A percentile compares a stretch with the other conserved stretches of the same genome.
Conservation (phyloP, 2,888 invertebrate species). For the Eurytoma adleriae region DNA sequence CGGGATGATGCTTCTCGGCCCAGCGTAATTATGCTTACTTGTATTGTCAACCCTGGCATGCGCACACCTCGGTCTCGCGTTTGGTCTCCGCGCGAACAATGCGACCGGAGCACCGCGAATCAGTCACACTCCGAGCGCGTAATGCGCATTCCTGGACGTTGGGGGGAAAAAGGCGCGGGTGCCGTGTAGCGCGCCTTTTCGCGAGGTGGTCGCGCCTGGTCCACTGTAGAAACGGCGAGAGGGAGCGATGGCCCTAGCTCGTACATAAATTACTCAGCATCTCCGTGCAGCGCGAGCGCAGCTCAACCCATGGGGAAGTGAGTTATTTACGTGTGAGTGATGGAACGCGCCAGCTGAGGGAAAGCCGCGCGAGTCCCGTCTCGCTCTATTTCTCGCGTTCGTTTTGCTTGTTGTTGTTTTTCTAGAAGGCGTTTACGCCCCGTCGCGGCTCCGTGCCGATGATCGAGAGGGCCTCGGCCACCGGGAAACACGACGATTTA, state of each 20-base stretch:
- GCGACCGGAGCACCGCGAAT: no score
- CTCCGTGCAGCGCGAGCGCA: constrained; percentile 47
- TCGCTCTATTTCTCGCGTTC: constrained; percentile 30
- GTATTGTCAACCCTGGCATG: no score
- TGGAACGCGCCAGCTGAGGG: constrained; percentile 75
- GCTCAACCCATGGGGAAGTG: constrained; percentile 67
- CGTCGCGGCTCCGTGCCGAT: not conserved
- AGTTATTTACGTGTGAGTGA: constrained; percentile 76
- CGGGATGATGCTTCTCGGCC: no score
- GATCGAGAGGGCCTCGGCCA: not conserved
- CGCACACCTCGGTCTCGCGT: no score
- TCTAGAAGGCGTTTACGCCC: no score
- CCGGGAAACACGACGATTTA: not conserved
- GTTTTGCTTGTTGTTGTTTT: no score
- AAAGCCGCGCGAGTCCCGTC: constrained; percentile 37
- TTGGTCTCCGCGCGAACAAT: no score
- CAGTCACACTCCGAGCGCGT: no score
- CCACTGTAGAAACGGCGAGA: constrained; percentile 49
- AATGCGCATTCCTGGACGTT: no score
- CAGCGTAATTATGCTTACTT: no score
- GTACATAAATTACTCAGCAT: constrained; percentile 73
- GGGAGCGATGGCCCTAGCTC: constrained; percentile 69
- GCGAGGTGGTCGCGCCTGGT: constrained; percentile 41
- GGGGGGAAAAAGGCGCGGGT: no score
- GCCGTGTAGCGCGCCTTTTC: not conserved